phyloP scores from a whole-genome alignment of 2,888 invertebrate genomes.

The Polydesmus complanatus region DNA sequence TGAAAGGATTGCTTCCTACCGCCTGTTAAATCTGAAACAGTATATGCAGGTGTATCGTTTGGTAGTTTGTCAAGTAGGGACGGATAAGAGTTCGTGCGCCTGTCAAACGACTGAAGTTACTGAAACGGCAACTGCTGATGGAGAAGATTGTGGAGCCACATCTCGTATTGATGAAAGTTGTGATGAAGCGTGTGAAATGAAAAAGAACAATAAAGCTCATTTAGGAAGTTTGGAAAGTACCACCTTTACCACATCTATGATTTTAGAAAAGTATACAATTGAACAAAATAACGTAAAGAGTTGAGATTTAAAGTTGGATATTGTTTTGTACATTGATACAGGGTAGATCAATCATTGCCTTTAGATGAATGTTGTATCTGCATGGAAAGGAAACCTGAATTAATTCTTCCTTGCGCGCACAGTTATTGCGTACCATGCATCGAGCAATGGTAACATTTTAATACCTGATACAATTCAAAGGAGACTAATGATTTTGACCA shows the following conservation, averaged over 20 bases:
- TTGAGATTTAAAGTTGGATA: no score
- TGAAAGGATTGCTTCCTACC: conserved; percentile 42
- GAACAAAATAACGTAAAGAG: no score
- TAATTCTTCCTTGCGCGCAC: conserved; percentile 54
- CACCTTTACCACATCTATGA: background rate
- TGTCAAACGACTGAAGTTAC: background rate
- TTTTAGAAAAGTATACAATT: background rate
- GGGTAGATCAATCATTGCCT: no score
- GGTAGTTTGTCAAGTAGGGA: conserved; percentile 11
- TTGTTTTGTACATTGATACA: no score
- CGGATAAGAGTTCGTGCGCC: background rate
- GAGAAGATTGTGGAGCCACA: background rate
- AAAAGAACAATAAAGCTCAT: background rate
- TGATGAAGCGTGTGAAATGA: background rate
- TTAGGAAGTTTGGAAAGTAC: background rate
- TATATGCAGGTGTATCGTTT: conserved; percentile 43
- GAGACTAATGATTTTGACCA: no score
- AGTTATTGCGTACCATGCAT: conserved; percentile 55
- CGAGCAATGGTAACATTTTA: conserved; percentile 46
- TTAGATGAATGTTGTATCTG: conserved; percentile 54
- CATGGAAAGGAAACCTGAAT: conserved; percentile 51
- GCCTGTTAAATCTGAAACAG: conserved; percentile 47
- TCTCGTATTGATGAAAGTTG: background rate
- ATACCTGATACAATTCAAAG: background rate
- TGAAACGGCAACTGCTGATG: background rate